Base-by-base conservation (phyloP, 2,113 vertebrate genomes). In the Rhabdornis inornatus region DNA sequence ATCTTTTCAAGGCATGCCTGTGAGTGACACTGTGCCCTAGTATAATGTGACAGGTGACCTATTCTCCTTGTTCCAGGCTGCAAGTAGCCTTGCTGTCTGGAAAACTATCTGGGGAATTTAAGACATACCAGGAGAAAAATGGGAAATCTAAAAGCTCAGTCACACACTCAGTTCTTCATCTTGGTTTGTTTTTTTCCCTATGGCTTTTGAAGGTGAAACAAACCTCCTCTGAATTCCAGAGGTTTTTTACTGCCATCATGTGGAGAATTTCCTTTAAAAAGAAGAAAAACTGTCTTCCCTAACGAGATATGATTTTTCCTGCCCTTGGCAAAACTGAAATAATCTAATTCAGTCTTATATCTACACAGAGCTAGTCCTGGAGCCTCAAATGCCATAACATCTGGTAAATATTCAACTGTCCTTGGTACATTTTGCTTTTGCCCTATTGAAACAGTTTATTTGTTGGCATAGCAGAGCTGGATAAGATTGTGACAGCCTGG, bases 161-260 rank as follows among this genome's bases (percentile, higher is more conserved):
- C 95, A 96, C 78, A 96, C 55, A 88, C 47, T 91, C 88, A 77
- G 42, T 61, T 86, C 78, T 84, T 95, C 90, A 83, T 83, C 83
- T 72, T 65, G 65, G 71, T 9, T 88, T 96, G 74, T 81, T 96
- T 93, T 77, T 77, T 68, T 83, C 47, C 28, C 64, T 87, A 59
- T 57, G 56, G 76, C 49, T 96, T 94, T 69, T 70, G 92, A 95
- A 90, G 74, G 85, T 42, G 87, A 93, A 95, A 86, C 30, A 78
- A 69, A 57, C 69, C 33, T 66, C 61, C 28, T 72, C 65, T 76
- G 50, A 83, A 53, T 95, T 97, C 68, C 75, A 64, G 76, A 97
- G 80, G 95, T 45, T 86, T 95, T 96, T 94, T 97, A 96, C 97
- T 96, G 97, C 97, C 97, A 96, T 96, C 96, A 22, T 94, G 92